phyloP scores from a whole-genome alignment of 2,888 invertebrate species.

The Argyresthia goedartella region DNA sequence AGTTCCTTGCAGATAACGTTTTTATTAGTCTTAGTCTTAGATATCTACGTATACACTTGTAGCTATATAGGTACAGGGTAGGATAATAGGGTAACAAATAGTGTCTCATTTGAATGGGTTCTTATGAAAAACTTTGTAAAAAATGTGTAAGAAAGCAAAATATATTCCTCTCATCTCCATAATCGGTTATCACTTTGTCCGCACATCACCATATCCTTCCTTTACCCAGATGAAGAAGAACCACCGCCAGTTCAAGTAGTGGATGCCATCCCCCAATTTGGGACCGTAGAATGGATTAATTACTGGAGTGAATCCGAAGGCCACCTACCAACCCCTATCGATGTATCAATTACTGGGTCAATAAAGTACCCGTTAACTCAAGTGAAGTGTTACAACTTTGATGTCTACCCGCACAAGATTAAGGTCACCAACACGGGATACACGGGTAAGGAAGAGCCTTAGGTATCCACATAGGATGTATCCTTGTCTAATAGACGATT shows the following conservation, averaged over 20 bases:
- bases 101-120: no score
- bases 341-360: slow-evolving; percentile 51
- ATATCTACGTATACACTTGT: no score
- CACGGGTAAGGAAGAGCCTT: slow-evolving; percentile 58
- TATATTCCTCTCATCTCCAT: no score
- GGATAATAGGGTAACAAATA: no score
- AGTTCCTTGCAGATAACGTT: no score
- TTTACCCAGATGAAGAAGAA: slow-evolving; percentile 18
- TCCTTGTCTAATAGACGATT: no score
- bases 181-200: no score
- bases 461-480: background rate
- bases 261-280: slow-evolving; percentile 26
- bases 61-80: no score
- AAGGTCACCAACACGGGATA: slow-evolving; percentile 78
- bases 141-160: no score
- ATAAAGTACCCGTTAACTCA: slow-evolving; percentile 45
- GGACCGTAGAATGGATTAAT: slow-evolving; percentile 44
- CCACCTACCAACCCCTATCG: slow-evolving; percentile 42
- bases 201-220: no score
- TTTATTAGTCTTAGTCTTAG: no score
- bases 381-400: slow-evolving; percentile 70
- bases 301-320: slow-evolving; percentile 43
- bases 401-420: slow-evolving; percentile 71
- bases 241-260: slow-evolving; percentile 18
- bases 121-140: no score